phyloP scores from a whole-genome alignment of 2,113 vertebrate genomes.

The Tetrao urogallus region DNA sequence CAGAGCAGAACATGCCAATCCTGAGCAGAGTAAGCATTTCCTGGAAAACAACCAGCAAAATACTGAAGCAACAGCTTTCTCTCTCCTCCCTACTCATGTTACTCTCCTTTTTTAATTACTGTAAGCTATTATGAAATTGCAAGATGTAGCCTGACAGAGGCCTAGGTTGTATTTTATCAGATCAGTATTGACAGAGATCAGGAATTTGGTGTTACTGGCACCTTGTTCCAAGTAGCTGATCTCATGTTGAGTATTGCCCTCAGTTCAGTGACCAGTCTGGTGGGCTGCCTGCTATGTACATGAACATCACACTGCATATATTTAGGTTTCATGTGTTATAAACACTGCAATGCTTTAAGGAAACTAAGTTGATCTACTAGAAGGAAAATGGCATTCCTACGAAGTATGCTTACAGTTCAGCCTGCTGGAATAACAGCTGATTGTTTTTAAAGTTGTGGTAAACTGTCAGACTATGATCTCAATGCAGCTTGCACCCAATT shows the following conservation, averaged over 20 bases:
- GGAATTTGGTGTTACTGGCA: neutral
- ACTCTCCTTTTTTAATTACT: neutral
- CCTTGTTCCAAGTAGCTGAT: neutral
- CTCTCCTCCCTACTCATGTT: neutral
- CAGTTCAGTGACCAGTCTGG: neutral
- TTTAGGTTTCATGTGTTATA: neutral
- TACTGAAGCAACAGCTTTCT: neutral
- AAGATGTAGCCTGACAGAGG: neutral
- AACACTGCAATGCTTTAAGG: neutral
- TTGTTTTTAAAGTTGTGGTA: neutral
- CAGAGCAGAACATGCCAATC: neutral
- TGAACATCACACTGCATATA: neutral
- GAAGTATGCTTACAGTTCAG: neutral
- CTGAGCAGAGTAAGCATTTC: neutral
- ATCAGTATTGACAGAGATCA: accelerated
- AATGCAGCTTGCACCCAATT: neutral
- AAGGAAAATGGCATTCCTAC: neutral
- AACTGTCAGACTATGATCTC: neutral
- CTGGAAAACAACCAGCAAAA: neutral
- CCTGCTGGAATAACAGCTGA: neutral
- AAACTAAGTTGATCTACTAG: neutral
- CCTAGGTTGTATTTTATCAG: neutral
- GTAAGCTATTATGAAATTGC: neutral
- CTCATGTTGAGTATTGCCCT: accelerated
- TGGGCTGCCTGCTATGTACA: neutral